Evolutionary conservation across 2,888 invertebrate species (phyloP), one percentile per base, ranked within the genome.

Genomic region (Drosophila kambysellisi): DNA sequence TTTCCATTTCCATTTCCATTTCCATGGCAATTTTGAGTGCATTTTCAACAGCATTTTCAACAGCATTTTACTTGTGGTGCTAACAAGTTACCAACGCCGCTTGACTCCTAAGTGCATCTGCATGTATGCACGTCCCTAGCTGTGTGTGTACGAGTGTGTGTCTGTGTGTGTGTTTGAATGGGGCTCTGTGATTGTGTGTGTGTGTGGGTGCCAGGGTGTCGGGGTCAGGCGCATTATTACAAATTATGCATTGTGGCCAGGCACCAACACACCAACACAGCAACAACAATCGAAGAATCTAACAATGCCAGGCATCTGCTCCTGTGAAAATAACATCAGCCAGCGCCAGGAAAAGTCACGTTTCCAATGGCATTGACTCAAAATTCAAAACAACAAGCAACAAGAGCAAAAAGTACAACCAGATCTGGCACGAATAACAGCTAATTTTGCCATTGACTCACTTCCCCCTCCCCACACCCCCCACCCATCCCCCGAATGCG

Each of bases 211-310:
- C 32, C 41, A 30, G 52, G 61, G 56, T 70, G 74, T 80, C 71
- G 71, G 88, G 74, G 87, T 81, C 79, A 81, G 63, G 63, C 51
- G 57, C 68, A 69, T 86, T 89, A 84, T 86, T 84, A 86, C 78
- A 84, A 84, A 82, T 84, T 89, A 89, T 89, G 82, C 71, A 63
- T 78, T 71, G 57, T 67, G 67, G 25, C 46, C 33, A 30, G 35
- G 35, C 56, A 56, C 9, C 25, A 25, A 25, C 25, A 25, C 20
- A 3, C 1, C 25, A 25, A 25, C 25, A 25, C 25, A 25, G 25
- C 73, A 52, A 65, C 62, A 50, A 52, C 72, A 37, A 32, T 35
- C 53, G 30, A 48, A 33, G 54, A 66, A 53, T 57, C 41, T 37
- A 63, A 56, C 69, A 58, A 59, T 59, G 33, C 48, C 54, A 64